Evolutionary conservation across 53 echinoderm and acorn worm species (phyloP).

Genomic region (Temnopleurus reevesii): DNA sequence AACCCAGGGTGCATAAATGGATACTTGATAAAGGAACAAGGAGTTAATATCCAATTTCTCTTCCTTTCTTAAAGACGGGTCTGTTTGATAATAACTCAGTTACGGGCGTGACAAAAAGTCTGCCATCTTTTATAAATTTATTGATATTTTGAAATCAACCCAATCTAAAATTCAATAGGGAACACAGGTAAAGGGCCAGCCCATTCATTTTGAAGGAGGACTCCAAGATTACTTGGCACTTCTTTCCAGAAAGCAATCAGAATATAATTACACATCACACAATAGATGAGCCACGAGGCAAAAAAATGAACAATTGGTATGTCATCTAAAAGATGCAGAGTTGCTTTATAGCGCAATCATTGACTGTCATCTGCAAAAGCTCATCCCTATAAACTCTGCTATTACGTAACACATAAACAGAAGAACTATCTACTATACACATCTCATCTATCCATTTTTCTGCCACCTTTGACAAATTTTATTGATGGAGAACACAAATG

Average conservation of each 20-base stretch:
- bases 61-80: too few relatives aligned
- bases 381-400: not conserved
- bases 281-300: not conserved
- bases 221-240: not conserved
- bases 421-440: not conserved
- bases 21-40: too few relatives aligned
- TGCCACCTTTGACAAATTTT: not conserved
- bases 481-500: not conserved
- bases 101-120: too few relatives aligned
- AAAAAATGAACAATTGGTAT: not conserved
- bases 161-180: not conserved
- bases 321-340: not conserved
- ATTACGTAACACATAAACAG: not conserved
- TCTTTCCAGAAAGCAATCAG: not conserved
- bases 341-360: not conserved
- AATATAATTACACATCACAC: slow-evolving; percentile 2
- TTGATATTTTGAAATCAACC: not conserved
- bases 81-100: too few relatives aligned
- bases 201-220: not conserved
- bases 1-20: too few relatives aligned
- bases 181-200: not conserved
- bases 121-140: too few relatives aligned
- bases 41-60: too few relatives aligned
- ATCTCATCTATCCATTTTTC: not conserved
- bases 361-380: not conserved